phyloP scores from a whole-genome alignment of 2,888 invertebrate genomes.

The Pollenia amentaria region DNA sequence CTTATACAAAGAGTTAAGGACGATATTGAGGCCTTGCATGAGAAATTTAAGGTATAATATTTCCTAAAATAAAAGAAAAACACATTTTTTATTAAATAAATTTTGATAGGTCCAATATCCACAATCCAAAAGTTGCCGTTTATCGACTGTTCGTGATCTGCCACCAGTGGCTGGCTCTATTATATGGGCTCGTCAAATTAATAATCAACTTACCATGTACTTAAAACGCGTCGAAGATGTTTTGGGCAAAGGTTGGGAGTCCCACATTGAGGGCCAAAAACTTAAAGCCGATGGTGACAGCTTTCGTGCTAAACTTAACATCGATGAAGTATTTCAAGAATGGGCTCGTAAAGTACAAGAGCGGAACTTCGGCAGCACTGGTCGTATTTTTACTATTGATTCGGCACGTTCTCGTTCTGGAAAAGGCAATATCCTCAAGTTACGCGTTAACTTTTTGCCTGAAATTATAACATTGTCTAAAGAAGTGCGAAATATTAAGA shows the following conservation, averaged over 20 bases:
- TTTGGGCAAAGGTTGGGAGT: constrained; percentile 99
- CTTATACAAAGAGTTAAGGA: constrained; percentile 99
- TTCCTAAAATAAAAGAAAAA: neutral
- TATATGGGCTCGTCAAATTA: constrained; percentile 99
- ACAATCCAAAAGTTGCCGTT: constrained; percentile 95
- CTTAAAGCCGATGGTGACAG: constrained; percentile 99
- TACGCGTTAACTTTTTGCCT: constrained; percentile 97
- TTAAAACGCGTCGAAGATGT: constrained; percentile 99
- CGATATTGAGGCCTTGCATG: constrained; percentile 98
- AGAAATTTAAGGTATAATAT: constrained; percentile 95
- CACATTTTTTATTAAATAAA: neutral
- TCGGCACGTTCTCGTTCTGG: constrained; percentile 90
- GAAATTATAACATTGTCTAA: constrained; percentile 99
- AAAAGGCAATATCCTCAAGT: constrained; percentile 92
- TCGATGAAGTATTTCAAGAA: constrained; percentile 98
- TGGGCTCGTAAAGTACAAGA: constrained; percentile 98
- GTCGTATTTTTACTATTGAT: constrained; percentile 97
- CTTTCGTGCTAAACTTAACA: constrained; percentile 97
- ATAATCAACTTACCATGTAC: constrained; percentile 97
- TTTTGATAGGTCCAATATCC: constrained; percentile 93
- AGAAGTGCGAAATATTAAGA: constrained; percentile 98
- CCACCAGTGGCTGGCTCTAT: constrained; percentile 99
- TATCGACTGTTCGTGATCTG: constrained; percentile 96
- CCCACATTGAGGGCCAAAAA: constrained; percentile 99
- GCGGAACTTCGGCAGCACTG: constrained; percentile 96